Evolutionary conservation across 1,140 invertebrate species (phyloP), one percentile per base, ranked within the genome.

Genomic region (Holotrichia oblita): DNA sequence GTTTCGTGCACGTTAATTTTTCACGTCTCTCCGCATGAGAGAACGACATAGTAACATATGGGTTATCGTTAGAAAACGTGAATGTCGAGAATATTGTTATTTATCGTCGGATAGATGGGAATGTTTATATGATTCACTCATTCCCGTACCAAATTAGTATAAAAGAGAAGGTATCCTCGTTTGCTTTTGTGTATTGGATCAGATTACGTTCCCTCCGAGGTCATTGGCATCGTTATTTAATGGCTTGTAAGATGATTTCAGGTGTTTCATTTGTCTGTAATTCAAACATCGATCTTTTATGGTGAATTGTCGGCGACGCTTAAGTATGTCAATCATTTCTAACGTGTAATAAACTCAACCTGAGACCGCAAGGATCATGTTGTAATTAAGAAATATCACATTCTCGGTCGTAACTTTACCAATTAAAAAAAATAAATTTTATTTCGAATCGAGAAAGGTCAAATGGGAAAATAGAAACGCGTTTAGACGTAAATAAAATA

Each of bases 1-100:
- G 48, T 55, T 55, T 55, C 48, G 48, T 55, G 48, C 48, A 17
- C 48, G n/a, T 55, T 55, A 55, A 55, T 55, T 55, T 55, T 55
- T 55, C 48, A 55, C 48, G 14, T 55, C n/a, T 55, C 48, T 17
- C 48, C 14, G 48, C 48, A 55, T n/a, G 48, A 55, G 48, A 55
- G 48, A 55, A 55, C 14, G 48, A 55, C 48, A 55, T 17, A n/a
- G 48, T 55, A 14, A 55, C 48, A 55, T 17, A 55, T 55, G 48
- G 48, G 48, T 55, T 55, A 55, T 55, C 48, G 48, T 17, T 55
- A 34, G 48, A 55, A 55, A 55, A 55, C 48, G 48, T 55, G 48
- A 55, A 55, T 55, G 48, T 55, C 14, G 48, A 55, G 14, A 55
- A 55, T 55, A 55, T 55, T 55, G 48, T 55, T 55, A 55, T 55